phyloP scores from a whole-genome alignment of 1,140 invertebrate genomes.

The Drosophila santomea region DNA sequence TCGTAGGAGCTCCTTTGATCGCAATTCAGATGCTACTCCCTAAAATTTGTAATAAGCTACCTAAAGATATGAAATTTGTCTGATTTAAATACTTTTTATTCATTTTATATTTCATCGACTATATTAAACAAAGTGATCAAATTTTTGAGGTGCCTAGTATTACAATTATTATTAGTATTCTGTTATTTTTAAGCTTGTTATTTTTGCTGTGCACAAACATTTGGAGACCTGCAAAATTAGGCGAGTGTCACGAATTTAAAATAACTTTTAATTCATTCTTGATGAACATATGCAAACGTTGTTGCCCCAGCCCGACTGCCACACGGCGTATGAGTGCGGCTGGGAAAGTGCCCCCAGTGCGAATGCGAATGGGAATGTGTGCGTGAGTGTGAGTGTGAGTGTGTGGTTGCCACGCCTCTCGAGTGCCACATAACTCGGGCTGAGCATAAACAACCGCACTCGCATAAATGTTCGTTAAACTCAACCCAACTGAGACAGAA shows the following conservation, averaged over 20 bases:
- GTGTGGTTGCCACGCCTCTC: constrained; percentile 64
- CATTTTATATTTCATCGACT: too few species aligned
- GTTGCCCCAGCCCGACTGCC: constrained; percentile 39
- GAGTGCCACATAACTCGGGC: constrained; percentile 77
- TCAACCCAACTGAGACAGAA: constrained; percentile 33
- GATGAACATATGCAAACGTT: constrained; percentile 62
- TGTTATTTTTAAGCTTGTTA: too few species aligned
- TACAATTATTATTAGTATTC: too few species aligned
- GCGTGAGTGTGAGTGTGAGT: background rate
- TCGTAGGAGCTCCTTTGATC: background rate
- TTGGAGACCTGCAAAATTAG: constrained; percentile 73
- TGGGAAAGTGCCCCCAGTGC: constrained; percentile 62
- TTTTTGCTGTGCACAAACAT: constrained; percentile 17
- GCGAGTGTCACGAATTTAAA: constrained; percentile 83
- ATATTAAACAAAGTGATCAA: too few species aligned
- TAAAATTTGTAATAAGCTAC: too few species aligned
- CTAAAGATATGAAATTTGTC: too few species aligned
- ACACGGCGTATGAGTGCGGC: constrained; percentile 72
- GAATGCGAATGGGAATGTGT: constrained; percentile 2
- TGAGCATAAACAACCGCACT: constrained; percentile 78
- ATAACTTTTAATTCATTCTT: constrained; percentile 84
- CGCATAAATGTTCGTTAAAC: constrained; percentile 81
- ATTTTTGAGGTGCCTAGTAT: too few species aligned
- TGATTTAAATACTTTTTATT: too few species aligned
- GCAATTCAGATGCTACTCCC: background rate